Percentiles rank a stretch among this genome's conserved stretches.
Evolutionary conservation across 2,797 vertebrate genomes (phyloP).

Genomic region (Taenioides sp.): DNA sequence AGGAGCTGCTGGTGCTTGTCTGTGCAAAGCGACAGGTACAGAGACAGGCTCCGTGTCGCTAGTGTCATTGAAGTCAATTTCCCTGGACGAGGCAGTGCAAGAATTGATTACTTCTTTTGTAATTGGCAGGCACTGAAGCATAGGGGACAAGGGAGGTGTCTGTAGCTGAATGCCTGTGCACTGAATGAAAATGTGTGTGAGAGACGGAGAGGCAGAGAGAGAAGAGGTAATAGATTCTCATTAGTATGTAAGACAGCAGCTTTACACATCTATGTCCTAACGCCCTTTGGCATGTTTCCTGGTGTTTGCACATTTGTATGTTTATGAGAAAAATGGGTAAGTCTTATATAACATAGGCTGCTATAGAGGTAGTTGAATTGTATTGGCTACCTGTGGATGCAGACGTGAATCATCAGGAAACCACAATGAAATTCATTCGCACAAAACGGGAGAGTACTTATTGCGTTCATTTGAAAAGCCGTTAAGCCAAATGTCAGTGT

Average conservation of each 20-base stretch:
- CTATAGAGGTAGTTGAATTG: constrained; percentile 16
- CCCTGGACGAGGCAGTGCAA: constrained; percentile 58
- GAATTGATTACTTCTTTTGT: constrained; percentile 80
- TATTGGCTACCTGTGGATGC: constrained; percentile 16
- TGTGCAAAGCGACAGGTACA: constrained; percentile 61
- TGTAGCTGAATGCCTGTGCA: constrained; percentile 66
- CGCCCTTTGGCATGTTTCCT: constrained; percentile 62
- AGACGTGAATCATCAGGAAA: constrained; percentile 4
- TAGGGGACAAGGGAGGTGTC: constrained; percentile 66
- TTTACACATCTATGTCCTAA: constrained; percentile 73
- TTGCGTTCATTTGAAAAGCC: constrained; percentile 6
- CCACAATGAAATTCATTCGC: constrained; percentile 7
- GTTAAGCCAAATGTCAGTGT: background rate
- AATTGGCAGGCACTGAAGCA: constrained; percentile 75
- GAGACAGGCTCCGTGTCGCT: constrained; percentile 57
- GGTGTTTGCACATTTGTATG: constrained; percentile 54
- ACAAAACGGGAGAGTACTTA: background rate
- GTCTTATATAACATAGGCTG: constrained; percentile 43
- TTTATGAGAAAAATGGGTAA: constrained; percentile 36
- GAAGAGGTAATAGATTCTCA: constrained; percentile 69
- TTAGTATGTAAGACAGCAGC: constrained; percentile 70
- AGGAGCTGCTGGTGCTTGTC: constrained; percentile 31
- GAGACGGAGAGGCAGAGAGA: constrained; percentile 35
- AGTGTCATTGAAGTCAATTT: constrained; percentile 75
- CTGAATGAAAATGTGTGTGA: constrained; percentile 62